These are phyloP conservation scores for Tauraco erythrolophus DNA, from an alignment of 2,113 vertebrate genomes.

Conservation along the genomic window DNA sequence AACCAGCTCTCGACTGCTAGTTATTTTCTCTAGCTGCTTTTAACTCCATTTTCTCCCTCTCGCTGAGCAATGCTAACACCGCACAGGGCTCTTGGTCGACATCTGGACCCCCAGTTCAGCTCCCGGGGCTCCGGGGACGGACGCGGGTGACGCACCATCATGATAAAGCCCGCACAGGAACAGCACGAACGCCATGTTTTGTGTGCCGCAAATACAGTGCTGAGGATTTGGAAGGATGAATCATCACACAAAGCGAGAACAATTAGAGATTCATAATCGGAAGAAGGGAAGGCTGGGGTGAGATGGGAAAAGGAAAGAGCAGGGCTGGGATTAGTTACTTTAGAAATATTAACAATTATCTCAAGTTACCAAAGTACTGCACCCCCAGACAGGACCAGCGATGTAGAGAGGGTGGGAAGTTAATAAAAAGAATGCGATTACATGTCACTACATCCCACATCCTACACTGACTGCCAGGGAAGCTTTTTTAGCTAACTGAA, in stretches of 20 bases:
- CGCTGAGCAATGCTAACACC: not conserved
- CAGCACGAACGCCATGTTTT: not conserved
- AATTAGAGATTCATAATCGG: accelerated
- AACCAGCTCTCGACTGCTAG: not conserved
- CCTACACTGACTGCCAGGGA: not conserved
- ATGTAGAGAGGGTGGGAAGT: accelerated
- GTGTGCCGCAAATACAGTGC: not conserved
- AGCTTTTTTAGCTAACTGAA: not conserved
- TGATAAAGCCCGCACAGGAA: not conserved
- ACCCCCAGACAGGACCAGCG: not conserved
- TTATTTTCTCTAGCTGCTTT: not conserved
- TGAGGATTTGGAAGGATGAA: not conserved
- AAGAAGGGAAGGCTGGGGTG: not conserved
- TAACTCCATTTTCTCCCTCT: not conserved
- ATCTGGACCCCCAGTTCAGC: not conserved
- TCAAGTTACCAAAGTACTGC: not conserved
- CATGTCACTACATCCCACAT: not conserved
- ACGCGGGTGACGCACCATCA: accelerated
- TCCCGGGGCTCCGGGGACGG: not conserved
- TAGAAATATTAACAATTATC: not conserved
- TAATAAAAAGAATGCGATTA: not conserved
- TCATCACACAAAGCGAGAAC: not conserved
- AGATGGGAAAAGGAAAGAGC: not conserved
- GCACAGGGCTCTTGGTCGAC: accelerated
- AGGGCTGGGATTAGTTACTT: not conserved